A percentile compares a stretch with the other conserved stretches of the same genome.
These are phyloP conservation scores for Neofelis nebulosa DNA, from an alignment of 2,113 vertebrate species.

Conservation along the genomic window DNA sequence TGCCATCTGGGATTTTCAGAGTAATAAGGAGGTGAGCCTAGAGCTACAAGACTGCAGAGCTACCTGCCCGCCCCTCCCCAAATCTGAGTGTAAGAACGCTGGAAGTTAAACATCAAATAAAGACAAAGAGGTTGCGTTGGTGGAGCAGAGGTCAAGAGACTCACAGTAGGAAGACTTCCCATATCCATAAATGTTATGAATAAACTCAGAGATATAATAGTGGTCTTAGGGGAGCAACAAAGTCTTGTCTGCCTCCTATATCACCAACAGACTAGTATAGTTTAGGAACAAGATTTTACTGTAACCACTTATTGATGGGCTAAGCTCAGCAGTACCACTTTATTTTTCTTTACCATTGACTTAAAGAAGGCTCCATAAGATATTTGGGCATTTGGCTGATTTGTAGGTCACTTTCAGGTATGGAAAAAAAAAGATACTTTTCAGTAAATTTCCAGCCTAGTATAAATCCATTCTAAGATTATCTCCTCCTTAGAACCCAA, in stretches of 20 bases:
- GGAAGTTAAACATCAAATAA: background rate
- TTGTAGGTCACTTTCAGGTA: background rate
- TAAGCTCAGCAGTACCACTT: background rate
- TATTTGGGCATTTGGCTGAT: background rate
- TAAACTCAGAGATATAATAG: background rate
- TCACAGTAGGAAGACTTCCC: background rate
- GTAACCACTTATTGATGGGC: background rate
- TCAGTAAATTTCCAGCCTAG: background rate
- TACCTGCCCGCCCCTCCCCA: background rate
- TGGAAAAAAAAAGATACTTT: background rate
- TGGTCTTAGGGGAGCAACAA: background rate
- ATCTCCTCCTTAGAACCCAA: background rate
- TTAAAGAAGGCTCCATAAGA: background rate
- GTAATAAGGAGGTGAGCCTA: background rate
- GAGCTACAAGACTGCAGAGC: background rate
- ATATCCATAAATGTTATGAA: background rate
- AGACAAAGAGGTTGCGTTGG: background rate
- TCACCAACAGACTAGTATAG: background rate
- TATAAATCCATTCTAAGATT: background rate
- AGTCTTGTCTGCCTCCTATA: background rate
- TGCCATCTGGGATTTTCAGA: background rate
- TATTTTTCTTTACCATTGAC: background rate
- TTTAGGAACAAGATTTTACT: background rate
- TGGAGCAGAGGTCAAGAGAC: background rate
- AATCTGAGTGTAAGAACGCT: background rate